phyloP scores from a whole-genome alignment of 1,140 invertebrate genomes.

The Pygmarrhopalites habei region DNA sequence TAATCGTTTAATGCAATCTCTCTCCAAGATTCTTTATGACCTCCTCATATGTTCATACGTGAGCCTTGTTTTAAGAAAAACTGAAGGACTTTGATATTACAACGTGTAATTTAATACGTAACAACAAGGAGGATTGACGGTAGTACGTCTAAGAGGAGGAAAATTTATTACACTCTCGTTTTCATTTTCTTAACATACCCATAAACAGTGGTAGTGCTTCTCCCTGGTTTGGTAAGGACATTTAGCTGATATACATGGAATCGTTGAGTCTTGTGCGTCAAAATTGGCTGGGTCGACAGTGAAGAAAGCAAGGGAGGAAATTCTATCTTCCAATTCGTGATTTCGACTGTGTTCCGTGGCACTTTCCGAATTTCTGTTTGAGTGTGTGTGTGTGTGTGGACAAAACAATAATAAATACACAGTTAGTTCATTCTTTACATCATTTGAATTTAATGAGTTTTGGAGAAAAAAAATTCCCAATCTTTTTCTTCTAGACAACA shows the following conservation, averaged over 20 bases:
- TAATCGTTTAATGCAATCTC: constrained; percentile 5
- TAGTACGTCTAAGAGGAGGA: no score
- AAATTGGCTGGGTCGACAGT: constrained; percentile 39
- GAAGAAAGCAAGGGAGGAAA: constrained; percentile 37
- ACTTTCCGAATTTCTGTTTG: constrained; percentile 31
- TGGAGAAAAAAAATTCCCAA: no score
- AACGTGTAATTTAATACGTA: no score
- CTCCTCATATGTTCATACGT: background rate
- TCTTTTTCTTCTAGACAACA: no score
- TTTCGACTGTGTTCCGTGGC: constrained; percentile 36
- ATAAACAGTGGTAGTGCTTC: constrained; percentile 80
- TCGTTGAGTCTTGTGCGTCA: constrained; percentile 39
- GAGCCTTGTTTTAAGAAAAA: background rate
- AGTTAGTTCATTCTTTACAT: no score
- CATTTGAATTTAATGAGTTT: no score
- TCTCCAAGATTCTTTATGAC: constrained; percentile 10
- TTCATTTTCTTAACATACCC: constrained; percentile 48
- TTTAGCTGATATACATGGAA: constrained; percentile 43
- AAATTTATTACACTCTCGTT: constrained; percentile 3
- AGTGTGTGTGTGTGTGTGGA: no score
- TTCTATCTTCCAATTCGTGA: constrained; percentile 37
- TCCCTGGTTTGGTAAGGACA: constrained; percentile 71
- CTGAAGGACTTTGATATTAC: no score
- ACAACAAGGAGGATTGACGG: no score
- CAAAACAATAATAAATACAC: no score